phyloP scores from a whole-genome alignment of 2,797 vertebrate species.

The Tangara arthus region DNA sequence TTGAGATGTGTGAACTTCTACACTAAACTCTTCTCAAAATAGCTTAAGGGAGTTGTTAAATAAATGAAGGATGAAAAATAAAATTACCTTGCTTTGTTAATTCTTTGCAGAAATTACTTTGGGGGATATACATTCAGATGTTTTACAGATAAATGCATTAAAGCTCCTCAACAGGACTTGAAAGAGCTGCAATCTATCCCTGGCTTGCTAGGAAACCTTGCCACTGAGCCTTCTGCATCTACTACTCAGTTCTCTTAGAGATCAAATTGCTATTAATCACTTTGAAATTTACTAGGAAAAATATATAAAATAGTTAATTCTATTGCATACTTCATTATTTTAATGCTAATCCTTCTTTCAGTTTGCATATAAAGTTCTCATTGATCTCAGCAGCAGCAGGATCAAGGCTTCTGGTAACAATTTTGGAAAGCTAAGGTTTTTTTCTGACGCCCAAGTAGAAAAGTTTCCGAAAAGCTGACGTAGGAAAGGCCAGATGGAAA shows the following conservation, averaged over 20 bases:
- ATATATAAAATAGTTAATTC: not conserved
- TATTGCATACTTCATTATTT: not conserved
- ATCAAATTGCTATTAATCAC: not conserved
- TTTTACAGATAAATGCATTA: not conserved
- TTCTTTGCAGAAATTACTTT: not conserved
- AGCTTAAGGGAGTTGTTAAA: not conserved
- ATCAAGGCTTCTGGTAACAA: not conserved
- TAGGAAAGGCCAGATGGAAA: not conserved
- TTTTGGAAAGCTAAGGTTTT: not conserved
- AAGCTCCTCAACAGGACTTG: not conserved
- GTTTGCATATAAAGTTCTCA: not conserved
- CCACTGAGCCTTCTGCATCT: not conserved
- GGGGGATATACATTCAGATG: not conserved
- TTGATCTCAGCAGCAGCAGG: not conserved
- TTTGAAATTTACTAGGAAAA: not conserved
- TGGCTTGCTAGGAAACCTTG: not conserved
- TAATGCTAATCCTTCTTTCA: not conserved
- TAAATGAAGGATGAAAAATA: not conserved
- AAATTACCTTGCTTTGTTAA: not conserved
- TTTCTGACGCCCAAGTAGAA: not conserved
- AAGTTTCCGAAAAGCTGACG: not conserved
- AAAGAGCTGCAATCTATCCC: not conserved
- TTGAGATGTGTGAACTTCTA: not conserved
- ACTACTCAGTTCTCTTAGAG: not conserved
- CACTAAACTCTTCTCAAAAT: not conserved